phyloP scores from a whole-genome alignment of 2,113 vertebrate genomes.

The Naja naja region DNA sequence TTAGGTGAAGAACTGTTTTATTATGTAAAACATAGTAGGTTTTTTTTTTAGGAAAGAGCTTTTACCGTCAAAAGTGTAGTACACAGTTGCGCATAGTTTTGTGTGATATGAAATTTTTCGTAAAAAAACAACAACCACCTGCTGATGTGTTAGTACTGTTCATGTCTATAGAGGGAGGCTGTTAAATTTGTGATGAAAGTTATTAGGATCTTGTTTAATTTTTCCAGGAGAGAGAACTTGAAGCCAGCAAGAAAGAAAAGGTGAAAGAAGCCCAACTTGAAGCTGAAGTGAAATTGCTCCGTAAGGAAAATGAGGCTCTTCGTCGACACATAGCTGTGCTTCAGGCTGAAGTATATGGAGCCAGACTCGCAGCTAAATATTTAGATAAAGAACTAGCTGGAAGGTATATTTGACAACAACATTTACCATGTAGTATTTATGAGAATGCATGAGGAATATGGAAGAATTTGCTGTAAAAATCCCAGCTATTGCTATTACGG shows the following conservation, averaged over 20 bases:
- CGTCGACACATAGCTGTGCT: conserved; percentile 95
- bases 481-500: neutral
- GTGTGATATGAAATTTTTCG: neutral
- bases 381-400: conserved; percentile 97
- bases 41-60: neutral
- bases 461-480: neutral
- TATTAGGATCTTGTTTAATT: neutral
- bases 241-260: conserved; percentile 92
- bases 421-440: neutral
- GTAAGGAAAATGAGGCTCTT: conserved; percentile 95
- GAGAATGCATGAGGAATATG: neutral
- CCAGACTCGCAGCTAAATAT: conserved; percentile 94
- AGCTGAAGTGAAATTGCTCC: conserved; percentile 84
- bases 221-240: conserved; percentile 84
- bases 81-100: neutral
- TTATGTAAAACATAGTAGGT: neutral
- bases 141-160: neutral
- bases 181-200: neutral
- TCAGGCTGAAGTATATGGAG: conserved; percentile 98
- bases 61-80: neutral
- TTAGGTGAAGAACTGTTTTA: neutral
- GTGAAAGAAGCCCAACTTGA: conserved; percentile 90
- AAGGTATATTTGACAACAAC: conserved; percentile 72
- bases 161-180: neutral
- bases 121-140: neutral